Base-by-base conservation (phyloP, 2,888 invertebrate genomes). In the Listrodromus nycthemerus region DNA sequence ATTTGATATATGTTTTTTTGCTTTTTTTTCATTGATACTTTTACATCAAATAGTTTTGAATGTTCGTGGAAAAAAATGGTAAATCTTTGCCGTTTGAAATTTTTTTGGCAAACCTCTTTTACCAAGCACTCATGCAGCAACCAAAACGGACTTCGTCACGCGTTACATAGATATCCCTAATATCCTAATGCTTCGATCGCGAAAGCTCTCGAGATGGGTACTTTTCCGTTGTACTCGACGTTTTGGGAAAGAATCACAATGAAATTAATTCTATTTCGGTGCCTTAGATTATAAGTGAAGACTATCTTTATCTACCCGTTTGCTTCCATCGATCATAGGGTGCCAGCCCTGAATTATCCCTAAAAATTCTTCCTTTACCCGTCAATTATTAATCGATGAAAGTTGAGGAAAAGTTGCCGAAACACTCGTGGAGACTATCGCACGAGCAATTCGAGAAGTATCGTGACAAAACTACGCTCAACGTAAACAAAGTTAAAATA, bases 211-310 rank as follows among this genome's bases (percentile, higher is more conserved):
- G 65, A 74, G 48, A 74, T 19, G 16, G 21, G 16, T n/a, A 16
- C 4, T 5, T 33, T 48, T 16, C 21, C n/a, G 24, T 33, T 27
- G n/a, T 6, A 33, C 48, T 21, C 70, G 41, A 52, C 37, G 24
- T n/a, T 73, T 21, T 8, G 67, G 7, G 52, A 63, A 52, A 70
- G 75, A 41, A 41, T 80, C 80, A 73, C 80, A 73, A 73, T 66
- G 21, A 58, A 73, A 73, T 80, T 61, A 45, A 80, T 48, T 48
- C 52, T 80, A 80, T 73, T 66, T 52, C 41, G 41, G 41, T 41
- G 58, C 33, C 69, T 37, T 67, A 30, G 30, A 67, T 71, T 50
- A 63, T 50, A 74, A 66, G 24, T 73, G 45, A 58, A 45, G 48
- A 77, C 48, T 50, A 16, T 50, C n/a, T 69, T 48, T 69, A 41